Evolutionary conservation across 2,113 vertebrate genomes (phyloP).

Genomic region (Cygnus buccinator): DNA sequence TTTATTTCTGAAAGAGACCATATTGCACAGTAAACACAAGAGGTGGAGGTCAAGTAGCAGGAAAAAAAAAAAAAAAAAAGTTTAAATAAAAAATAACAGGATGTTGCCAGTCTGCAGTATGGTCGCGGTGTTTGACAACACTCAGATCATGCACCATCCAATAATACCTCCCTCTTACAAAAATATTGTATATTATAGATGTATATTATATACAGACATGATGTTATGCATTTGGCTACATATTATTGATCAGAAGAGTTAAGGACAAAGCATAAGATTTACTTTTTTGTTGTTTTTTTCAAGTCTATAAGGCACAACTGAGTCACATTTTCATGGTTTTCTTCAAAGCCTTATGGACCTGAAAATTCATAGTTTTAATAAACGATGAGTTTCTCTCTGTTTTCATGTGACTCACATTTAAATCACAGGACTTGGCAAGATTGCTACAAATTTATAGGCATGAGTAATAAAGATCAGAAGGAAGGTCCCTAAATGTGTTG

Average conservation of each 20-base stretch:
- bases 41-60: not conserved
- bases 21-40: conserved; percentile 30
- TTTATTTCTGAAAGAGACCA: conserved; percentile 13
- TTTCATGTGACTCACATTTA: not conserved
- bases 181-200: not conserved
- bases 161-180: not conserved
- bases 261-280: not conserved
- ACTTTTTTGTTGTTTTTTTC: not conserved
- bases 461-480: not conserved
- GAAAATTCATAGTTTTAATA: conserved; percentile 34
- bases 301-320: rapidly evolving
- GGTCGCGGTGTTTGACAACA: not conserved
- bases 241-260: not conserved
- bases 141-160: not conserved
- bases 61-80: not conserved
- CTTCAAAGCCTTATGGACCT: not conserved
- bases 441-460: not conserved
- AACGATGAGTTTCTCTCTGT: not conserved
- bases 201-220: not conserved
- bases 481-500: not conserved
- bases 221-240: not conserved
- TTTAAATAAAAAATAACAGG: conserved; percentile 11
- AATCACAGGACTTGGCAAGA: not conserved
- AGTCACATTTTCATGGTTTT: not conserved
- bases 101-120: not conserved